phyloP scores from a whole-genome alignment of 2,888 invertebrate genomes.

The Arge pagana region DNA sequence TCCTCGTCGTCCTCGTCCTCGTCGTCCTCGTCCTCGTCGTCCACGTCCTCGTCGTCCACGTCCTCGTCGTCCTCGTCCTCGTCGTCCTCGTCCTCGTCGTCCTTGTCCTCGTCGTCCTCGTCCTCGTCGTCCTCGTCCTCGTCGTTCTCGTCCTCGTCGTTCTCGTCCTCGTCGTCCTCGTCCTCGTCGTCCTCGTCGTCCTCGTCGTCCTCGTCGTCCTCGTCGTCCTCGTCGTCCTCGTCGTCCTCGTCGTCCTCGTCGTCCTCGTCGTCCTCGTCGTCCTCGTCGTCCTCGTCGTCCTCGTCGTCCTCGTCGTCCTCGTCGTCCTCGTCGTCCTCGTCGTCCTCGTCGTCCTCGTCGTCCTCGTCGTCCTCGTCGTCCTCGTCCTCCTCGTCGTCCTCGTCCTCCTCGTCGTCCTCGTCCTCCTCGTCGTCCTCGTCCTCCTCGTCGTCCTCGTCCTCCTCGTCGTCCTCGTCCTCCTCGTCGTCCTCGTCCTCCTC shows the following conservation, averaged over 20 bases:
- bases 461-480: not conserved
- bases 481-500: not conserved
- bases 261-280: not conserved
- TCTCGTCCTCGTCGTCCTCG: slow-evolving; percentile 6
- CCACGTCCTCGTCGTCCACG: not conserved
- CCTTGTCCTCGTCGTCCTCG: too few relatives aligned
- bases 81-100: not conserved
- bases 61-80: slow-evolving; percentile 31
- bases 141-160: too few relatives aligned
- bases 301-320: not conserved
- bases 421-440: not conserved
- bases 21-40: not conserved
- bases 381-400: not conserved
- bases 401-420: not conserved
- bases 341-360: not conserved
- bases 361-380: not conserved
- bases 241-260: not conserved
- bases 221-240: not conserved
- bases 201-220: slow-evolving; percentile 3
- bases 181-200: slow-evolving; percentile 3
- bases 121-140: too few relatives aligned
- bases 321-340: not conserved
- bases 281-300: not conserved
- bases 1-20: not conserved
- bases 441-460: not conserved